Percentiles rank a stretch among this genome's conserved stretches.
These are phyloP conservation scores for Apocrypta bakeri DNA, from an alignment of 1,140 invertebrate genomes.

Conservation along the genomic window DNA sequence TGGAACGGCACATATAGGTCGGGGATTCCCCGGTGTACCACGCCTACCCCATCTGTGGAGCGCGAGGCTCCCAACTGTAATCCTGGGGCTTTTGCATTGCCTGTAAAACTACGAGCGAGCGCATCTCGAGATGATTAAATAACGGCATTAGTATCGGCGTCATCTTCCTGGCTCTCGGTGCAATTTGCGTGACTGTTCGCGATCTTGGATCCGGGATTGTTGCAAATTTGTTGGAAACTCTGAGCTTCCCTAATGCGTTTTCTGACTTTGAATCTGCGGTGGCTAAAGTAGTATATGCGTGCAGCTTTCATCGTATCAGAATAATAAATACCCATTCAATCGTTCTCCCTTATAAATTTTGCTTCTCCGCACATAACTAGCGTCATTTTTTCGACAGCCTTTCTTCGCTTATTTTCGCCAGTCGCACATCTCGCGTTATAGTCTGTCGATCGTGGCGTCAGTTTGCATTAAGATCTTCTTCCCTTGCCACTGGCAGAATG, in stretches of 20 bases:
- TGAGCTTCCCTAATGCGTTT: not conserved
- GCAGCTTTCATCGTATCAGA: no score
- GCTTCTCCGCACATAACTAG: no score
- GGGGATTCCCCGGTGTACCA: slow-evolving; percentile 8
- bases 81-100: slow-evolving; percentile 7
- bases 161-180: not conserved
- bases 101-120: slow-evolving; percentile 24
- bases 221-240: not conserved
- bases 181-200: slow-evolving; percentile 7
- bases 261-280: no score
- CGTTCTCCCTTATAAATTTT: no score
- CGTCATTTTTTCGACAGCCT: not conserved
- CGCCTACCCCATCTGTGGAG: slow-evolving; percentile 28
- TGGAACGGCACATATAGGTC: not conserved
- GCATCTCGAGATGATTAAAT: slow-evolving; percentile 42
- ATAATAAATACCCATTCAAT: no score
- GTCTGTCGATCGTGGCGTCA: slow-evolving; percentile 34
- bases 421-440: not conserved
- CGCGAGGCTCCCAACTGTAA: not conserved
- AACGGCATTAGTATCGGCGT: slow-evolving; percentile 29
- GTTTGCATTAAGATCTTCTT: slow-evolving; percentile 42
- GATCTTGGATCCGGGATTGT: not conserved
- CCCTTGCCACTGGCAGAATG: not conserved
- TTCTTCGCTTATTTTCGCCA: not conserved
- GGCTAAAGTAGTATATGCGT: no score